Evolutionary conservation across 2,113 vertebrate genomes (phyloP), one percentile per base, ranked within the genome.

Genomic region (Tragulus kanchil): DNA sequence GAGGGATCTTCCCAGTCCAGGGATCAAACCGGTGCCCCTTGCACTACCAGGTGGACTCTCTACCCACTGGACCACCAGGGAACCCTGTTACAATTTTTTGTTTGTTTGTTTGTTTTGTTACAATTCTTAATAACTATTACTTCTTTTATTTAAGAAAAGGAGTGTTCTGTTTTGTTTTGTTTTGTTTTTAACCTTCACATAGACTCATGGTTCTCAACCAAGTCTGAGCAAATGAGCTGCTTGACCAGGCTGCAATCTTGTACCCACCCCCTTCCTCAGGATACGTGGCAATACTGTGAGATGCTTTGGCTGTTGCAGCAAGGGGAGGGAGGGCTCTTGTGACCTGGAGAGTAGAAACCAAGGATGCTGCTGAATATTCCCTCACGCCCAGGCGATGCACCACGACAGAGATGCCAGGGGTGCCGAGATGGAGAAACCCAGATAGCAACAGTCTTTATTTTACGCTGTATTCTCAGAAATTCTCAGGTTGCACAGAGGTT

Each of bases 111-210:
- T 36, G 36, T 36, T 36, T 36, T 83, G 77, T 91, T 54, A 85
- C 28, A 88, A 1, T 89, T 86, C 25, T 92, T 90, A 92, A 42
- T 82, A 50, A 52, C 81, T 48, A 3, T 91, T 85, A 73, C 19
- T 79, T 93, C 42, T n/a, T 88, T 52, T 45, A 54, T 26, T 82
- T 73, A 81, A 85, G 61, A 58, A 75, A 88, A 88, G 88, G 21
- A 71, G 62, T 10, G 31, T 52, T 36, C 36, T 36, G 36, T 36
- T 36, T 50, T 45, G 3, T 91, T 92, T 92, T 88, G 31, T 69
- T 85, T 83, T 7, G 85, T 69, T 94, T 36, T 36, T 36, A 64
- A 58, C 21, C 42, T 73, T 45, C 64, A 64, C 17, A 10, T 17
- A 84, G n/a, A 93, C 23, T 67, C n/a, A 0, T 65, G 65, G 12